Percentiles rank a stretch among this genome's conserved stretches.
Evolutionary conservation across 2,888 invertebrate species (phyloP).

Genomic region (Hemicrepidius hirtus): DNA sequence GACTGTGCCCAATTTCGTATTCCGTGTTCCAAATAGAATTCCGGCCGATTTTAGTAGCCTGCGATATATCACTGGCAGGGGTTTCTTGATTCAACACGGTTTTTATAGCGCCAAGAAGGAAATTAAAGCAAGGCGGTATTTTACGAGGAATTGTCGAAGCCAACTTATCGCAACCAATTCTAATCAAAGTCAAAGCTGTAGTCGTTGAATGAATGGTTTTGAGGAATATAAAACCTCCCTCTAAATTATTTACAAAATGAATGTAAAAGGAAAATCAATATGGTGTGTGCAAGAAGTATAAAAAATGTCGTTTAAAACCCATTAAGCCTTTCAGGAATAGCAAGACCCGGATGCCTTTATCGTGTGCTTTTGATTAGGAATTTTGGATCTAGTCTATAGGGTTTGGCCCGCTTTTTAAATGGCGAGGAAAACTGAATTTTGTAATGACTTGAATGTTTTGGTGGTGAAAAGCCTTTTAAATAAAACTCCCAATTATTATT

Average conservation of each 20-base stretch:
- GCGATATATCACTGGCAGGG: background rate
- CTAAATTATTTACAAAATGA: conserved; percentile 18
- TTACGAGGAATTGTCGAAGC: background rate
- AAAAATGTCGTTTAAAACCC: conserved; percentile 22
- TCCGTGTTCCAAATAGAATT: conserved; percentile 3
- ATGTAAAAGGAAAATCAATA: background rate
- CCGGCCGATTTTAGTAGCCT: conserved; percentile 1
- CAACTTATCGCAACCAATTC: conserved; percentile 13
- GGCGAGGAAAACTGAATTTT: background rate
- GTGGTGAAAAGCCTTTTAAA: no score
- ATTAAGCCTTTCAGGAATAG: conserved; percentile 12
- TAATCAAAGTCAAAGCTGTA: no score
- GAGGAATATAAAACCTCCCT: background rate
- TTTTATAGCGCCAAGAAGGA: conserved; percentile 15
- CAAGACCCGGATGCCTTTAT: background rate
- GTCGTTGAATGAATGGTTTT: conserved; percentile 1
- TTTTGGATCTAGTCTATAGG: conserved; percentile 4
- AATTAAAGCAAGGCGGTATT: conserved; percentile 16
- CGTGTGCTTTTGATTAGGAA: conserved; percentile 4
- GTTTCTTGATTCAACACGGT: conserved; percentile 12
- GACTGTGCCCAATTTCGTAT: conserved; percentile 10
- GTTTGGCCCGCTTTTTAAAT: background rate
- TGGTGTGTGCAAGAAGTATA: background rate
- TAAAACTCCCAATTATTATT: no score
- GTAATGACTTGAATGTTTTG: background rate